Evolutionary conservation across 37 sponge, comb jelly and placozoan genomes (phyloP).

Genomic region (Spongilla lacustris): DNA sequence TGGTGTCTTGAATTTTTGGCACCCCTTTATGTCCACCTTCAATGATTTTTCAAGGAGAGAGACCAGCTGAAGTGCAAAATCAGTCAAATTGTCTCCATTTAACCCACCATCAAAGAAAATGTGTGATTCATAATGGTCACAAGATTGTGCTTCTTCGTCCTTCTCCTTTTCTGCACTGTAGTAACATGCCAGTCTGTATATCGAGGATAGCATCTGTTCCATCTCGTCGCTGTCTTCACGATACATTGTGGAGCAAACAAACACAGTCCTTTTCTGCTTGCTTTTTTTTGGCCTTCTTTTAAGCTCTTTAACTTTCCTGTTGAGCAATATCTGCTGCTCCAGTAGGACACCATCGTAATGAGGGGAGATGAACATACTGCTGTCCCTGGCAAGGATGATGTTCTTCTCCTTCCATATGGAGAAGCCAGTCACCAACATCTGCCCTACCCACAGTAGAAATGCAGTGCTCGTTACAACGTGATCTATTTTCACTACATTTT

Average conservation of each 20-base stretch:
- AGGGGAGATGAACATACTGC: slow-evolving; percentile 74
- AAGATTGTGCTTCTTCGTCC: background rate
- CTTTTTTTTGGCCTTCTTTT: background rate
- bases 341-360: slow-evolving; percentile 76
- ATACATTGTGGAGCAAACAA: slow-evolving; percentile 92
- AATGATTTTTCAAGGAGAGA: slow-evolving; percentile 75
- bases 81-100: slow-evolving; percentile 54
- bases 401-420: slow-evolving; percentile 52
- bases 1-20: slow-evolving; percentile 60
- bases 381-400: slow-evolving; percentile 69
- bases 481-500: too few relatives aligned
- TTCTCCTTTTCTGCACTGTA: slow-evolving; percentile 5
- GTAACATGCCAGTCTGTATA: slow-evolving; percentile 51
- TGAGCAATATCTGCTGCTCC: slow-evolving; percentile 73
- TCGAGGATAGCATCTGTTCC: slow-evolving; percentile 81
- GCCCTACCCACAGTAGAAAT: slow-evolving; percentile 57
- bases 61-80: slow-evolving; percentile 78
- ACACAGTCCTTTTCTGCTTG: slow-evolving; percentile 31
- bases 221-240: slow-evolving; percentile 73
- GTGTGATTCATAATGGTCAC: slow-evolving; percentile 75
- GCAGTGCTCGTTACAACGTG: background rate
- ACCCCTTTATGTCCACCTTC: slow-evolving; percentile 21
- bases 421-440: slow-evolving; percentile 50
- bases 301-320: slow-evolving; percentile 29
- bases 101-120: slow-evolving; percentile 87